Evolutionary conservation across 2,888 invertebrate genomes (phyloP).

Genomic region (Tipula vernalis): DNA sequence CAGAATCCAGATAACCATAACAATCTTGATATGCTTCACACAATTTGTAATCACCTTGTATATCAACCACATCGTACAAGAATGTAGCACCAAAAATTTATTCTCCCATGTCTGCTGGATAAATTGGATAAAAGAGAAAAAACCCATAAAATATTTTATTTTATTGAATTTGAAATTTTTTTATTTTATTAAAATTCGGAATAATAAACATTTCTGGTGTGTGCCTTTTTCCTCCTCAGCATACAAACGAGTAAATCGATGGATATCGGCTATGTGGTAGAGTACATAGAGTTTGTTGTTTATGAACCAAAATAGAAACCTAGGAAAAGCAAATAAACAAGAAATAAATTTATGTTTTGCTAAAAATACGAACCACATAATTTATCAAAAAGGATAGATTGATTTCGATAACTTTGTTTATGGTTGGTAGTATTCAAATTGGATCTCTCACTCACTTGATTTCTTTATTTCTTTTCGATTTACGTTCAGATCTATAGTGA

Average conservation of each 20-base stretch:
- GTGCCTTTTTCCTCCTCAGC: not conserved
- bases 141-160: not conserved
- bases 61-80: not conserved
- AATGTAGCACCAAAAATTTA: not conserved
- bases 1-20: not conserved
- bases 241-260: not conserved
- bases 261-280: not conserved
- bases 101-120: not conserved
- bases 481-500: not conserved
- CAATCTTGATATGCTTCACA: not conserved
- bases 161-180: not conserved
- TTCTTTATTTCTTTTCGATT: not conserved
- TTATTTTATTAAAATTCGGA: not conserved
- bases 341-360: not conserved
- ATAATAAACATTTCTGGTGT: not conserved
- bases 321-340: not conserved
- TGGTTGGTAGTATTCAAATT: not conserved
- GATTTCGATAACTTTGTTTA: constrained; percentile 4
- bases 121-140: not conserved
- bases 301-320: not conserved
- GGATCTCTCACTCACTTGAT: not conserved
- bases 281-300: not conserved
- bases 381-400: not conserved
- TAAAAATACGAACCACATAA: not conserved
- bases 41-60: not conserved